Evolutionary conservation across 2,797 vertebrate genomes (phyloP), one percentile per base, ranked within the genome.

Genomic region (Amphiprion clarkii): DNA sequence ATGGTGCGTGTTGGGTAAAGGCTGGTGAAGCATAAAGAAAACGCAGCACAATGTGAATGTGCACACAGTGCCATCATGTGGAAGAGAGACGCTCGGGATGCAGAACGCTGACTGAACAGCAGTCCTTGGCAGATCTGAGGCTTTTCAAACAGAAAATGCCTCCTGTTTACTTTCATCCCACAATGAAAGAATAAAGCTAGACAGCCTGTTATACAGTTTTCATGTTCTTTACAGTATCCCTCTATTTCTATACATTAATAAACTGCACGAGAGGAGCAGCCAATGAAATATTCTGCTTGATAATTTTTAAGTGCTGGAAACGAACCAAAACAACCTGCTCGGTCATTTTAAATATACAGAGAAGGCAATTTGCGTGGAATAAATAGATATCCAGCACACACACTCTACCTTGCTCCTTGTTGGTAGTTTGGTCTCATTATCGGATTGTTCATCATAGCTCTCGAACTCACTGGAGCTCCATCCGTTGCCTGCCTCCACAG

Each of bases 381-480:
- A 39, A 74, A 62, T 1, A 56, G 27, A 53, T 42, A 29, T 23
- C 53, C 64, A n/a, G 67, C 80, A 48, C 56, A 66, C 54, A 25
- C 16, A 31, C 61, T 49, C 19, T 92, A 94, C 95, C 95, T 95
- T 96, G 92, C 94, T 95, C 71, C 84, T 88, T 68, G 95, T 78
- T 2, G 93, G 90, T 3, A 74, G 71, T 82, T 96, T 96, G 86
- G 71, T 88, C 74, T 99, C 97, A 6, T 94, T 95, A 13, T 95
- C 97, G 0, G 98, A 99, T 65, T 97, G 96, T 73, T 99, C 98
- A 0, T 98, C 97, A 67, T 98, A 99, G 94, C 97, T 98, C 92
- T 99, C 98, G 0, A 99, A 99, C 88, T 99, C 97, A 0, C 98
- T 99, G 93, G 98, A 99, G 94, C 97, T 99, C 97, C 97, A 98